These are phyloP conservation scores for Drosophila kurseongensis DNA, from an alignment of 1,140 invertebrate species.

Conservation along the genomic window DNA sequence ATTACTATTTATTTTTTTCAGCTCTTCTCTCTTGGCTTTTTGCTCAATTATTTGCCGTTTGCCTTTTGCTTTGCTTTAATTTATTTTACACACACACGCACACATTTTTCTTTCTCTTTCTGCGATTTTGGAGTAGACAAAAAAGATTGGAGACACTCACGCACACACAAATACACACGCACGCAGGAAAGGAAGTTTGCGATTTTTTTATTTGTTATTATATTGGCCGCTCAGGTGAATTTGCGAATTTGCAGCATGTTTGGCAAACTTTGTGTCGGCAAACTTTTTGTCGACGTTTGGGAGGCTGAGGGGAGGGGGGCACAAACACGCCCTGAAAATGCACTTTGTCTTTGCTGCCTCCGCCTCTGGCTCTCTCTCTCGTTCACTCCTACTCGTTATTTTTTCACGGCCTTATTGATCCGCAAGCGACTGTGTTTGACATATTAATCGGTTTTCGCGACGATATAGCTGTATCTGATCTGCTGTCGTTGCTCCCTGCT, in stretches of 20 bases:
- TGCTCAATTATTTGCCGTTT: conserved; percentile 63
- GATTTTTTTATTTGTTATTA: conserved; percentile 51
- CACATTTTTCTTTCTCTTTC: conserved; percentile 56
- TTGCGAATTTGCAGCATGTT: conserved; percentile 42
- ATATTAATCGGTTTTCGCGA: conserved; percentile 14
- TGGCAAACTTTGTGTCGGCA: conserved; percentile 17
- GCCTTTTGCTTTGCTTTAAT: conserved; percentile 71
- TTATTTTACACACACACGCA: conserved; percentile 55
- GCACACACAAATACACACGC: conserved; percentile 21
- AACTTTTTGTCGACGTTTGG: conserved; percentile 12
- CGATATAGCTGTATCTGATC: conserved; percentile 22
- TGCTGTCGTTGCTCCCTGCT: conserved; percentile 35
- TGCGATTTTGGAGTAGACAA: conserved; percentile 78
- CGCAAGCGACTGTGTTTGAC: conserved; percentile 7
- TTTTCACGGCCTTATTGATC: conserved; percentile 22
- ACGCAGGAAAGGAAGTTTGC: conserved; percentile 71
- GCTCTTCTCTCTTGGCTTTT: conserved; percentile 32
- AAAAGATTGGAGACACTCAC: conserved; percentile 51
- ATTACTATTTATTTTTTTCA: conserved; percentile 28
- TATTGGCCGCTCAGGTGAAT: conserved; percentile 21
- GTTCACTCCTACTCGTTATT: conserved; percentile 10
- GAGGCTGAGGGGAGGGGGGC: conserved; percentile 31
- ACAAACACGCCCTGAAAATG: conserved; percentile 57
- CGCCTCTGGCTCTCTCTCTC: conserved; percentile 37
- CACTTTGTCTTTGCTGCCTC: conserved; percentile 49